Base-by-base conservation (phyloP, 2,888 invertebrate genomes). In the Drosophila nr. perissopoda region DNA sequence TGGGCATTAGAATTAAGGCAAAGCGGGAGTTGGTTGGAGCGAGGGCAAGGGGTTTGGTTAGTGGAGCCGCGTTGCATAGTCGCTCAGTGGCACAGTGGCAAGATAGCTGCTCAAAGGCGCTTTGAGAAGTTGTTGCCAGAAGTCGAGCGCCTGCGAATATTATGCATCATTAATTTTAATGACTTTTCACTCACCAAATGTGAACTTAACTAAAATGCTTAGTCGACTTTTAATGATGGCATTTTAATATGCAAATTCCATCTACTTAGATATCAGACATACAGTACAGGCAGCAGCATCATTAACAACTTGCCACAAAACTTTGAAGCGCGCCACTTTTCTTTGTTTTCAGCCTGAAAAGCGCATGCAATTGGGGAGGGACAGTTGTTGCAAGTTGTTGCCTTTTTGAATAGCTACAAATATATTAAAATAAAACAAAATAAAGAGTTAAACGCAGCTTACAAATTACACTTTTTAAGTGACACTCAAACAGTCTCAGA, bases 81-180 rank as follows among this genome's bases (percentile, higher is more conserved):
- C 7, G 16, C 46, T 21, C 21, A 46, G 46, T 25, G 46, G 46
- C 46, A 25, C 7, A 46, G 21, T 25, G 25, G 25, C 46, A 16
- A 16, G 21, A 46, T 16, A 54, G 53, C 16, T 38, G 54, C 54
- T 53, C n/a, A 59, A 48, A 60, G 36, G 49, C 42, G 21, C 57
- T 57, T 57, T 42, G 31, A 29, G 27, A 27, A 29, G n/a, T n/a
- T 10, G 51, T 16, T 8, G 46, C 25, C 46, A 46, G 8, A 16
- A 25, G 46, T 46, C 46, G 16, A 49, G 49, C 49, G 54, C 21
- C 42, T 38, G 38, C 52, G 49, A 66, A 66, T 56, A 66, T 61
- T 61, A 76, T 79, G 88, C 89, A 67, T 87, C 87, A 87, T 87
- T 87, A 87, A 88, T 87, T 87, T 87, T 87, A 87, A 87, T 87